A percentile compares a stretch with the other conserved stretches of the same genome.
phyloP scores from a whole-genome alignment of 2,888 invertebrate species.

The Rambutsinella grinnellia region DNA sequence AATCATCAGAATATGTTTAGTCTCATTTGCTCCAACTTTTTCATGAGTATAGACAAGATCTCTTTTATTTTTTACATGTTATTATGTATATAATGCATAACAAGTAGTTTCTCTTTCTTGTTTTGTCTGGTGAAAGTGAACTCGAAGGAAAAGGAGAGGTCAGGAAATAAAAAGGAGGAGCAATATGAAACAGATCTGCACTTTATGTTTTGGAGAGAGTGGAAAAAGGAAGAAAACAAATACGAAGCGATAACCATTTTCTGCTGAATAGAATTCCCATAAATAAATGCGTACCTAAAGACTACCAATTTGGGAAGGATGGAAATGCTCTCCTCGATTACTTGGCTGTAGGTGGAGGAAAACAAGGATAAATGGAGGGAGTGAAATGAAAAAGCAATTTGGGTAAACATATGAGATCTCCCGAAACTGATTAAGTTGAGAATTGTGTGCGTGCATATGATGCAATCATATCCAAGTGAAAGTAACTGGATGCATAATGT shows the following conservation, averaged over 20 bases:
- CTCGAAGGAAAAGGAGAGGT: no score
- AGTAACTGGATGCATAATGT: no score
- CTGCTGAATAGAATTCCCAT: constrained; percentile 50
- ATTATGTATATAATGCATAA: no score
- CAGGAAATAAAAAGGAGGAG: background rate
- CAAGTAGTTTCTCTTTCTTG: no score
- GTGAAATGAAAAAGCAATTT: constrained; percentile 48
- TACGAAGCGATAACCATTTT: constrained; percentile 41
- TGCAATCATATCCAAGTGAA: no score
- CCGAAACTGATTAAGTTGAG: constrained; percentile 36
- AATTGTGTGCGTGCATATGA: constrained; percentile 16
- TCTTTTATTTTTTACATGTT: no score
- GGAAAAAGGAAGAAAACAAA: background rate
- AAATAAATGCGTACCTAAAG: constrained; percentile 34
- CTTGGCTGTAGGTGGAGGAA: background rate
- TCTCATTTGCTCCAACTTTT: no score
- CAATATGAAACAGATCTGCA: background rate
- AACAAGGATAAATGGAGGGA: background rate
- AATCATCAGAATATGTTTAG: no score
- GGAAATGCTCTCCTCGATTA: no score
- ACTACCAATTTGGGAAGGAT: background rate
- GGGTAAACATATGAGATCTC: constrained; percentile 48
- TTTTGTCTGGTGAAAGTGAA: no score
- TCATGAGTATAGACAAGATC: no score
- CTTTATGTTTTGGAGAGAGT: background rate